phyloP scores from a whole-genome alignment of 37 sponge, comb jelly and placozoan species.

The Amphimedon queenslandica region DNA sequence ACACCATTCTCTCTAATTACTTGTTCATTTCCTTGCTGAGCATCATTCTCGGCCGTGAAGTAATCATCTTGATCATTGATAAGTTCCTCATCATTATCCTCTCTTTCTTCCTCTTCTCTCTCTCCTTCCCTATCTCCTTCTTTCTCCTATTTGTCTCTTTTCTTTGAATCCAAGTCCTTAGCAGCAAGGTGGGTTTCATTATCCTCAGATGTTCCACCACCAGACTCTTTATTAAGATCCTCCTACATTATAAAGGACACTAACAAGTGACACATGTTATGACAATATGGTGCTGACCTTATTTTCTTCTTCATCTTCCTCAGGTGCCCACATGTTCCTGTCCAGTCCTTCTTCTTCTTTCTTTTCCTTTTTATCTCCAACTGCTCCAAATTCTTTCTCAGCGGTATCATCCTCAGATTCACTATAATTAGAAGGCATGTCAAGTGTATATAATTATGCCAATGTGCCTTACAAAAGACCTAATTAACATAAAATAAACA shows the following conservation, averaged over 20 bases:
- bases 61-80: background rate
- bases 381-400: slow-evolving; percentile 14
- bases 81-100: background rate
- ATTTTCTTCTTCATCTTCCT: slow-evolving; percentile 45
- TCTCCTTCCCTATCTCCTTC: slow-evolving; percentile 9
- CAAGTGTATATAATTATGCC: too few species aligned
- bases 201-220: slow-evolving; percentile 41
- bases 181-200: slow-evolving; percentile 57
- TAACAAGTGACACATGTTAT: background rate
- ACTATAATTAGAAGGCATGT: too few species aligned
- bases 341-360: slow-evolving; percentile 74
- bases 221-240: slow-evolving; percentile 19
- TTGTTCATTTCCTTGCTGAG: background rate
- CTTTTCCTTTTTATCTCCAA: slow-evolving; percentile 40
- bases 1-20: background rate
- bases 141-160: background rate
- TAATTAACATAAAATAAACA: too few species aligned
- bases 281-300: background rate
- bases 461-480: too few species aligned
- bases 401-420: background rate
- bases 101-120: background rate
- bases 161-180: slow-evolving; percentile 49
- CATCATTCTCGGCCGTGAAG: background rate
- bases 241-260: background rate
- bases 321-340: slow-evolving; percentile 82